Conservation (phyloP, 2,797 vertebrate species). For the Scarus forsteni region DNA sequence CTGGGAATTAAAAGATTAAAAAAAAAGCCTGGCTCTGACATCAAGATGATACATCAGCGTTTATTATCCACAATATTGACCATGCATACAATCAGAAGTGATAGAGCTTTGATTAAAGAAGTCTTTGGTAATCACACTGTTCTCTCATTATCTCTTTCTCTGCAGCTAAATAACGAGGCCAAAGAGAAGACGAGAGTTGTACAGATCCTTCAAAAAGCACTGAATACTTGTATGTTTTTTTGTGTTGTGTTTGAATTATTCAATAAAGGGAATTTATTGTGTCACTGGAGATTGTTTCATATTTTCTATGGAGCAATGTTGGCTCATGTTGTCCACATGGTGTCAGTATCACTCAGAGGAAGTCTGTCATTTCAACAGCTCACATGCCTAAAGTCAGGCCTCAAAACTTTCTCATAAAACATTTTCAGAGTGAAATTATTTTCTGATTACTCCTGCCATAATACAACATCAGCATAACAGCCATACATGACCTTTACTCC, state of each 20-base stretch:
- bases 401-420: neutral
- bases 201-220: constrained; percentile 58
- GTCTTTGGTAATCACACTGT: constrained; percentile 11
- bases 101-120: constrained; percentile 20
- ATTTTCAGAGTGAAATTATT: neutral
- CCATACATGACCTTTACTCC: neutral
- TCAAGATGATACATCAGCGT: constrained; percentile 3
- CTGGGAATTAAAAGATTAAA: constrained; percentile 6
- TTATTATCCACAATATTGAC: constrained; percentile 20
- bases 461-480: neutral
- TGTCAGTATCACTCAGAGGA: constrained; percentile 30
- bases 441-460: neutral
- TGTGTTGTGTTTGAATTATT: constrained; percentile 68
- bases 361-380: neutral
- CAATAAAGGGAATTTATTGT: constrained; percentile 69
- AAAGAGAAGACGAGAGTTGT: constrained; percentile 34
- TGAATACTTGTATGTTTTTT: constrained; percentile 55
- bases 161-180: constrained; percentile 60
- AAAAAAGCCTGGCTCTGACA: neutral
- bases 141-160: constrained; percentile 44
- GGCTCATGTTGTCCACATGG: constrained; percentile 13
- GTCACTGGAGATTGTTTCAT: constrained; percentile 20
- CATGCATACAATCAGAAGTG: neutral
- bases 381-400: neutral
- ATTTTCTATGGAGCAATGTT: neutral